Percentiles rank a stretch among this genome's conserved stretches.
Conservation (phyloP, 2,113 vertebrate species). For the Nesogale talazaci region DNA sequence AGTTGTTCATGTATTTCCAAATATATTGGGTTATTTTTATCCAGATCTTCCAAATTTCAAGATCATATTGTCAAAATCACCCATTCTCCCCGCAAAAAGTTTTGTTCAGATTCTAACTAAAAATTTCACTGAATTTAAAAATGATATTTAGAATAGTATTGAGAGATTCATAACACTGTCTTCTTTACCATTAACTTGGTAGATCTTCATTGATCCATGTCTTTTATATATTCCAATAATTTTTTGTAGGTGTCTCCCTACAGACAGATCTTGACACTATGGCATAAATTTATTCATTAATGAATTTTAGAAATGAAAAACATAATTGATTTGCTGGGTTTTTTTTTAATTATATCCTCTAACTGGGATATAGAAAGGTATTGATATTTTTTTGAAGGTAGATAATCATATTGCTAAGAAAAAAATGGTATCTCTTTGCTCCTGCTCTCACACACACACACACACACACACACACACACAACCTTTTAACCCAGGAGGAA, state of each 20-base stretch:
- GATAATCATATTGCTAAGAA: neutral
- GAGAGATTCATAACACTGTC: neutral
- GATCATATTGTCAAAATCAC: neutral
- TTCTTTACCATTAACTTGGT: neutral
- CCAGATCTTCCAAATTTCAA: neutral
- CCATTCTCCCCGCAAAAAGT: neutral
- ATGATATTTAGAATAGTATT: neutral
- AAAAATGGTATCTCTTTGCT: neutral
- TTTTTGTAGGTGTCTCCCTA: neutral
- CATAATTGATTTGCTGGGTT: neutral
- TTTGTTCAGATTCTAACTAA: neutral
- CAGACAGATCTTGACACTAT: neutral
- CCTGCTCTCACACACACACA: neutral
- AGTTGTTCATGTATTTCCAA: neutral
- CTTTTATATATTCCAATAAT: neutral
- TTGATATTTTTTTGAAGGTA: neutral
- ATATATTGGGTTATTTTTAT: neutral
- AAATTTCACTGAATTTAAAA: neutral
- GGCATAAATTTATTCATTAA: neutral
- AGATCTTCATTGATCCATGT: neutral
- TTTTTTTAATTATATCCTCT: neutral
- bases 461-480: neutral
- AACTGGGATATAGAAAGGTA: no score
- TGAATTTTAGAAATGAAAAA: no score
- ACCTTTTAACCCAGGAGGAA: no score